Base-by-base conservation (phyloP, 2,888 invertebrate species). In the Busseola fusca region DNA sequence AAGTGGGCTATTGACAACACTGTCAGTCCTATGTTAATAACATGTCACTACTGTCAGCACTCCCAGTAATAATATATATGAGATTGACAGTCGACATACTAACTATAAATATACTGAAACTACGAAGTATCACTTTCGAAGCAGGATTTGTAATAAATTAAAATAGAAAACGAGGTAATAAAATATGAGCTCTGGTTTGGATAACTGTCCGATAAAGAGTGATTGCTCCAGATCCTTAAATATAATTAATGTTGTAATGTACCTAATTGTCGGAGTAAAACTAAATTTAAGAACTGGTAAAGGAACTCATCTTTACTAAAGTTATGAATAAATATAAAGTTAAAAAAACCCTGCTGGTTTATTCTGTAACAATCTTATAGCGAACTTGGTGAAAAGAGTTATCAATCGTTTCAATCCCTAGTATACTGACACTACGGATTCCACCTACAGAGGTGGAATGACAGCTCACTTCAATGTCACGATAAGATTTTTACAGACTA, bases 61-160 rank as follows among this genome's bases (percentile, higher is more conserved):
- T 77, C 79, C 82, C 64, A 73, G 81, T 71, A 76, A 78, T 84
- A 85, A 85, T 83, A 84, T 82, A 85, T 82, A 85, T 82, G 86
- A 74, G 84, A 85, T 85, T 84, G 84, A 84, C 84, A 82, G 80
- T 57, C 56, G 69, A 64, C 82, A 72, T 64, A 71, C 72, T 65
- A 77, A 78, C 78, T 64, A 79, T 81, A 72, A 82, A 79, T 74
- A 79, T 67, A 69, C 82, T 59, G 54, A 64, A 80, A 64, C 69
- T 58, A 56, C 57, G 64, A 69, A 67, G 83, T 80, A 82, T 80
- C 80, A 82, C 83, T 80, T 80, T 80, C 74, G 69, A 80, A 82
- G 69, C 83, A 82, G 83, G 83, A 80, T 69, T 79, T 82, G 69
- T 67, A 67, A 80, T 82, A 74, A 78, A 80, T 82, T 80, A 67